Evolutionary conservation across 1,140 invertebrate genomes (phyloP).

Genomic region (Orchesella cincta): DNA sequence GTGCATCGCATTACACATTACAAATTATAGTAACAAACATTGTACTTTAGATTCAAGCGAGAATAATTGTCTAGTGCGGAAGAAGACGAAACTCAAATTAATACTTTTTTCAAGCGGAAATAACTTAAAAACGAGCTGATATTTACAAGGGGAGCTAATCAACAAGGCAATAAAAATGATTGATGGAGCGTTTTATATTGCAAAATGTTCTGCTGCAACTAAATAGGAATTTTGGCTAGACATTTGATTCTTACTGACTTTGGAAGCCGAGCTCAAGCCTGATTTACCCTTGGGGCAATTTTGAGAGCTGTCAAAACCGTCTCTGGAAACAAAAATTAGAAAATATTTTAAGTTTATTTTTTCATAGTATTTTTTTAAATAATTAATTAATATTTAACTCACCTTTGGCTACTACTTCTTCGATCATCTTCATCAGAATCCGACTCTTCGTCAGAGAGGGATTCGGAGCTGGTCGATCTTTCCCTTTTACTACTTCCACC

Average conservation of each 20-base stretch:
- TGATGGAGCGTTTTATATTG: too few species aligned
- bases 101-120: too few species aligned
- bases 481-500: conserved; percentile 9
- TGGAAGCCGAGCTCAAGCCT: conserved; percentile 44
- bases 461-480: conserved; percentile 17
- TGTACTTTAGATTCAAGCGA: too few species aligned
- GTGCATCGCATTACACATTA: too few species aligned
- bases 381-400: background rate
- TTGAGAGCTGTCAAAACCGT: background rate
- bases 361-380: background rate
- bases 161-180: too few species aligned
- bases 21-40: too few species aligned
- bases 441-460: background rate
- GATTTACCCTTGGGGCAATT: conserved; percentile 38
- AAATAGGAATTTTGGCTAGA: too few species aligned
- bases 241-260: conserved; percentile 50
- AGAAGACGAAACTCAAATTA: too few species aligned
- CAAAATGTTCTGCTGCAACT: too few species aligned
- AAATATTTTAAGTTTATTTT: background rate
- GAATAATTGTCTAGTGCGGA: too few species aligned
- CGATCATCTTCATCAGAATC: background rate
- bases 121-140: too few species aligned
- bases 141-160: too few species aligned
- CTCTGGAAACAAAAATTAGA: background rate
- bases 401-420: conserved; percentile 14